Evolutionary conservation across 2,797 vertebrate species (phyloP).

Genomic region (Peromyscus aztecus): DNA sequence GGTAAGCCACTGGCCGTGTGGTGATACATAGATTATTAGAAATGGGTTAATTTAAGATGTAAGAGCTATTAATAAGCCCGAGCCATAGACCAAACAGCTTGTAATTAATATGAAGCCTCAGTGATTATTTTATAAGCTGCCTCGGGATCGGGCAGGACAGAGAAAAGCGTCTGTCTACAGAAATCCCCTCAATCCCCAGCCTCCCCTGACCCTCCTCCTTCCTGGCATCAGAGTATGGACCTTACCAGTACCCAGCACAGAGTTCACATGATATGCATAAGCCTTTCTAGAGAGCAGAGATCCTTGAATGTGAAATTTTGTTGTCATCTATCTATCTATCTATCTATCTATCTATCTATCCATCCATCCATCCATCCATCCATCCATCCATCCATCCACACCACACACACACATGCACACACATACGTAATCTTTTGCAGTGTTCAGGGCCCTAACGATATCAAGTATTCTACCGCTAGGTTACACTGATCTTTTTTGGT

Average conservation of each 20-base stretch:
- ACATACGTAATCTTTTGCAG: background rate
- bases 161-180: no score
- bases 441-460: background rate
- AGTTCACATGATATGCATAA: background rate
- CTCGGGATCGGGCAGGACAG: no score
- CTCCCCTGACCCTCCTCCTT: background rate
- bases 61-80: no score
- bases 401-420: background rate
- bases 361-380: no score
- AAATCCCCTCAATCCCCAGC: background rate
- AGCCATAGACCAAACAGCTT: no score
- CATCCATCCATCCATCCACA: background rate
- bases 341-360: background rate
- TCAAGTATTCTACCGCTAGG: background rate
- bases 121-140: no score
- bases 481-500: background rate
- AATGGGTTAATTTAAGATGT: no score
- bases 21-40: no score
- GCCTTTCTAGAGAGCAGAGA: no score
- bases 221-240: background rate
- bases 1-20: no score
- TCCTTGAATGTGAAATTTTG: background rate
- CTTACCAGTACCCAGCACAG: no score
- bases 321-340: background rate
- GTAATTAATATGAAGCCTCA: no score